Base-by-base conservation (phyloP, 2,113 vertebrate species). In the Tamias sibiricus region DNA sequence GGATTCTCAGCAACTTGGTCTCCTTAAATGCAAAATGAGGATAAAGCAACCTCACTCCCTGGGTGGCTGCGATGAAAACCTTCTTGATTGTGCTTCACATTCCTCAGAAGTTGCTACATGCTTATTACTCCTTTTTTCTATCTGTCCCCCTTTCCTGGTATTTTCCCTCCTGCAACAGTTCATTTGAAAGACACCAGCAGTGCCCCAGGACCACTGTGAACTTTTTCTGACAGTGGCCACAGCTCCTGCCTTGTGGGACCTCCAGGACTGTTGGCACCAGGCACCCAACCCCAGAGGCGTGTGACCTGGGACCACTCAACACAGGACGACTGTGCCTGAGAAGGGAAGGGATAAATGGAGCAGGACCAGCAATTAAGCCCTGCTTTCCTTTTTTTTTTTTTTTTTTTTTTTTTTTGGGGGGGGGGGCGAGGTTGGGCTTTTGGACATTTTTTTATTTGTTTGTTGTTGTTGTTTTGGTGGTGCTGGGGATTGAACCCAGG, bases 341-440 rank as follows among this genome's bases (percentile, higher is more conserved):
- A 13, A 17, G 7, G 13, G 37, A 57, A 3, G 11, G 37, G 35
- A 16, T 40, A 47, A 6, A 2, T 0, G 30, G 17, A 30, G 11
- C n/a, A 80, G 35, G 28, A 85, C 1, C 2, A 28, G 13, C 11
- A 12, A 40, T 8, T 49, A n/a, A 11, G 32, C 35, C 22, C 4
- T 5, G 12, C 11, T 37, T 47, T n/a, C 24, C 54, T 32, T 80
- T 47, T 32, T 57, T 57, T 19, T n/a, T n/a, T n/a, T n/a, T n/a
- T n/a, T n/a, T n/a, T n/a, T n/a, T n/a, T n/a, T n/a, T n/a, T n/a
- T n/a, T n/a, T n/a, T n/a, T n/a, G n/a, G n/a, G n/a, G n/a, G n/a
- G n/a, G n/a, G n/a, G n/a, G n/a, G n/a, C n/a, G n/a, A n/a, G n/a
- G n/a, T n/a, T n/a, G 4, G 17, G 72, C 44, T 14, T 24, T n/a